Evolutionary conservation across 2,888 invertebrate genomes (phyloP), one percentile per base, ranked within the genome.

Genomic region (Xestia rhomboidea): DNA sequence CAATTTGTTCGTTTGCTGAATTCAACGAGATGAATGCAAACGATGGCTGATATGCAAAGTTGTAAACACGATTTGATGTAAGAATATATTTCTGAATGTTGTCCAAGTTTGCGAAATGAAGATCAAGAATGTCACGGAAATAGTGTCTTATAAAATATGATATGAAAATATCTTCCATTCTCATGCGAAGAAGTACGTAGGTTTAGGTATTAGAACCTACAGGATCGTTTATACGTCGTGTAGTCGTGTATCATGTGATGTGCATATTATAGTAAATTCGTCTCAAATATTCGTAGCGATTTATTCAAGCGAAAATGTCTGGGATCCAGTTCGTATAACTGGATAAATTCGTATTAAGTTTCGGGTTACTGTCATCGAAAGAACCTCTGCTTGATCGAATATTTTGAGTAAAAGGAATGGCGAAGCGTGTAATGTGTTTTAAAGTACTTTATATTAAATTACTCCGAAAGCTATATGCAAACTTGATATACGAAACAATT

Each of bases 291-390:
- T 70, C 72, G 60, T 66, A 69, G 62, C 64, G 34, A 73, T 84
- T 84, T 84, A 73, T 79, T 78, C 67, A 74, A 77, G 51, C 57
- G 63, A 62, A 73, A 75, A 66, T 66, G 62, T 66, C 54, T 34
- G 72, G 34, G 75, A 75, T n/a, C n/a, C n/a, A n/a, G n/a, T n/a
- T n/a, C n/a, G n/a, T 68, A 18, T 30, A 66, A 68, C 38, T 67
- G n/a, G 49, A 60, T 75, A 73, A 34, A 79, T 80, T 74, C 74
- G 66, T 80, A 75, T 79, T 77, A 77, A 68, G 30, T 72, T 82
- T 73, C 70, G 38, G 44, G 38, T 75, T 77, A 73, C 76, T 82
- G 54, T 73, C 77, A 46, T 75, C 54, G 30, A 72, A 71, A 72
- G 24, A 57, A 76, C 38, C 30, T 71, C 34, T 51, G 60, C 41